A percentile compares a stretch with the other conserved stretches of the same genome.
These are phyloP conservation scores for Tubiluchus corallicola DNA, from an alignment of 2,888 invertebrate genomes.

Conservation along the genomic window DNA sequence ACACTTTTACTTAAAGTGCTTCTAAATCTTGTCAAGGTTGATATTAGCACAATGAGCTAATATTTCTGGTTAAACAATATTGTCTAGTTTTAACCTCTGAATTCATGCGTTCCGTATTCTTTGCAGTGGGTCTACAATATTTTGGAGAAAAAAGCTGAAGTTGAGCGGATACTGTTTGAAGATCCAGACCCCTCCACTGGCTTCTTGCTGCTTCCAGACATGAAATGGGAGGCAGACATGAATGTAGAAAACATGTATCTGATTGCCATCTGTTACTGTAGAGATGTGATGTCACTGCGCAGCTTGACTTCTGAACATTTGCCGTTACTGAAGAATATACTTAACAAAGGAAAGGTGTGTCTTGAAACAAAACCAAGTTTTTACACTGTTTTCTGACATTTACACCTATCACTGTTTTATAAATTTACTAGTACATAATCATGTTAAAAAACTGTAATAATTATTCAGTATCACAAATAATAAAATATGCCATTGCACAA, in stretches of 20 bases:
- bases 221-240: conserved; percentile 87
- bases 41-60: too few species aligned
- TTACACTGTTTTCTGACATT: too few species aligned
- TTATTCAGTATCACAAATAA: too few species aligned
- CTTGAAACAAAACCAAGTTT: too few species aligned
- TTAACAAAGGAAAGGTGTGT: conserved; percentile 48
- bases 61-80: too few species aligned
- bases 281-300: conserved; percentile 58
- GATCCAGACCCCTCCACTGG: conserved; percentile 56
- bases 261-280: conserved; percentile 54
- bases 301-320: conserved; percentile 60
- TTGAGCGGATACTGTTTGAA: conserved; percentile 65
- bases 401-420: too few species aligned
- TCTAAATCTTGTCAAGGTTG: too few species aligned
- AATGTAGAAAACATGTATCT: conserved; percentile 57
- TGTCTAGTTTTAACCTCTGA: not conserved
- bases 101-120: conserved; percentile 8
- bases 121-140: conserved; percentile 94
- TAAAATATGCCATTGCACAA: too few species aligned
- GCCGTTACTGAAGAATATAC: conserved; percentile 59
- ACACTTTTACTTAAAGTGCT: too few species aligned
- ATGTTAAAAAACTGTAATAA: too few species aligned
- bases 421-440: conserved; percentile 12
- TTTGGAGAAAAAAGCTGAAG: conserved; percentile 70
- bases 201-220: conserved; percentile 73